A percentile compares a stretch with the other conserved stretches of the same genome.
Evolutionary conservation across 2,888 invertebrate genomes (phyloP).

Genomic region (Zygothrica quintamaculata): DNA sequence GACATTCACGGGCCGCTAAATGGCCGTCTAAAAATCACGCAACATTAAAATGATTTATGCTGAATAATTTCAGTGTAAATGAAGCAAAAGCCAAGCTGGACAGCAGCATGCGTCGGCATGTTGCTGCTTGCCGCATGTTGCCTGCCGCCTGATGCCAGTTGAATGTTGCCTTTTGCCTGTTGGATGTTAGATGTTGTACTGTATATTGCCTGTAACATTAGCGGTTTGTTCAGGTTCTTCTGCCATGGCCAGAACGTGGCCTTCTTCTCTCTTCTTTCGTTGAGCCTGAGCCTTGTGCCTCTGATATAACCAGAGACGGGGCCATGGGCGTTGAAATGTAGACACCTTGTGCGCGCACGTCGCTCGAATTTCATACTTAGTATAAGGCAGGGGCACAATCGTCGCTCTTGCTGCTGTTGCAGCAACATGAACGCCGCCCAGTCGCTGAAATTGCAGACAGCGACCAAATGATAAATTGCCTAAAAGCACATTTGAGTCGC

Average conservation of each 20-base stretch:
- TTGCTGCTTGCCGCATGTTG: constrained; percentile 8
- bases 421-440: constrained; percentile 66
- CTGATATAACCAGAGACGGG: too few species aligned
- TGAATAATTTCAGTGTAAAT: constrained; percentile 76
- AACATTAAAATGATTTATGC: constrained; percentile 79
- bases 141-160: constrained; percentile 28
- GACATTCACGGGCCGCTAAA: constrained; percentile 73
- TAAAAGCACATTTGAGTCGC: constrained; percentile 73
- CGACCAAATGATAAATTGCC: constrained; percentile 73
- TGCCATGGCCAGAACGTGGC: too few species aligned
- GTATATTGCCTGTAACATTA: constrained; percentile 33
- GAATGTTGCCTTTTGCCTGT: too few species aligned
- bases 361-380: constrained; percentile 71
- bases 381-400: constrained; percentile 13
- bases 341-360: constrained; percentile 75
- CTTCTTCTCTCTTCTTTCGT: constrained; percentile 1
- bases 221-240: constrained; percentile 53
- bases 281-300: too few species aligned
- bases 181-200: too few species aligned
- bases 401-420: constrained; percentile 31
- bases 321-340: constrained; percentile 68
- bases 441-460: constrained; percentile 74
- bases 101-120: too few species aligned
- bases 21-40: constrained; percentile 77
- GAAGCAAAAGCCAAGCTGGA: constrained; percentile 67